A percentile compares a stretch with the other conserved stretches of the same genome.
phyloP scores from a whole-genome alignment of 2,113 vertebrate species.

The Erpornis zantholeuca region DNA sequence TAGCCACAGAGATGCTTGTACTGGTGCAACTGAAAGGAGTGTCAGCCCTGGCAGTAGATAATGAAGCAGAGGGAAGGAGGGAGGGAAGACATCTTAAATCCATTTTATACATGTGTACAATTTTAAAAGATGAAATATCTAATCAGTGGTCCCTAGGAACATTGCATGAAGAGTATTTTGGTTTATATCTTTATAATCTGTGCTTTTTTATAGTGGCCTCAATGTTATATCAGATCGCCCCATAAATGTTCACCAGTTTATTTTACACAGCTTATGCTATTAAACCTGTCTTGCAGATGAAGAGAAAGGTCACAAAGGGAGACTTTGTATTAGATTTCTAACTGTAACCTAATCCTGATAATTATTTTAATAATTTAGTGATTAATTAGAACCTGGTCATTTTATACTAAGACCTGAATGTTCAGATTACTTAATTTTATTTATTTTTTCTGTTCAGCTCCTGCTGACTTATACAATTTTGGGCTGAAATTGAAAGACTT shows the following conservation, averaged over 20 bases:
- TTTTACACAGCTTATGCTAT: background rate
- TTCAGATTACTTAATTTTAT: background rate
- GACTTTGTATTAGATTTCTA: background rate
- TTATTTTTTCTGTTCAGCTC: background rate
- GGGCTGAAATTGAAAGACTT: background rate
- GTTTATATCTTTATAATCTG: background rate
- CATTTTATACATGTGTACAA: background rate
- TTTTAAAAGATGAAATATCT: background rate
- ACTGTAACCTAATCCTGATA: background rate
- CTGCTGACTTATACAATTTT: background rate
- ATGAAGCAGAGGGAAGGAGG: background rate
- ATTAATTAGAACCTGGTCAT: background rate
- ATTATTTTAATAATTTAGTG: background rate
- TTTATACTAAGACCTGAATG: background rate
- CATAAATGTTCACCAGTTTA: background rate
- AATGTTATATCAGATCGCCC: background rate
- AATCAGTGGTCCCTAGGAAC: background rate
- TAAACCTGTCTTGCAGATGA: background rate
- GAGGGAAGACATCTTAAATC: background rate
- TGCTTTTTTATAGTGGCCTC: background rate
- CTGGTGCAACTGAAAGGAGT: background rate
- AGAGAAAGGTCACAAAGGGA: background rate
- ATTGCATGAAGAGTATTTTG: background rate
- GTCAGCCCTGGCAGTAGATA: background rate
- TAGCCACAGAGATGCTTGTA: background rate